A percentile compares a stretch with the other conserved stretches of the same genome.
Conservation (phyloP, 2,113 vertebrate species). For the Ctenomys sociabilis region DNA sequence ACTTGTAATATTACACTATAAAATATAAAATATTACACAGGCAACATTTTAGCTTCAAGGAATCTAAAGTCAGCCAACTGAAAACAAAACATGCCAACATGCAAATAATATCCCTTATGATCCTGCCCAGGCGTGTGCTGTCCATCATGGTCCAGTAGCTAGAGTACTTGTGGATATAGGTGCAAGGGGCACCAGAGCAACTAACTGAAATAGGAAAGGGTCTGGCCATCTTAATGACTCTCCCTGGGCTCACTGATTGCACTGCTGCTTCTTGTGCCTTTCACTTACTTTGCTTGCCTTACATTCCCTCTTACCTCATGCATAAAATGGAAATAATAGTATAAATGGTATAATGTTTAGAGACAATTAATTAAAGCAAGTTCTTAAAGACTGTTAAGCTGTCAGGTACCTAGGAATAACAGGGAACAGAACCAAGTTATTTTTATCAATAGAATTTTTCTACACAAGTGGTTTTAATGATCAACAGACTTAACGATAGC, state of each 20-base stretch:
- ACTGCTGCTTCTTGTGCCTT: not conserved
- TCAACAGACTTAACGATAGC: not conserved
- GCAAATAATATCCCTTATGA: not conserved
- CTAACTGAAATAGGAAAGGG: not conserved
- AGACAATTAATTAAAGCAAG: not conserved
- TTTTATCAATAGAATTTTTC: not conserved
- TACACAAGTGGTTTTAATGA: not conserved
- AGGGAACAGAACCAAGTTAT: not conserved
- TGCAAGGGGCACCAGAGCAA: fast-evolving
- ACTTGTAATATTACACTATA: not conserved
- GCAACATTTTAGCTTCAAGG: not conserved
- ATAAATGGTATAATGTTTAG: not conserved
- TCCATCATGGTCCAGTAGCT: not conserved
- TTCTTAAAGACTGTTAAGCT: not conserved
- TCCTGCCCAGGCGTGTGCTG: not conserved
- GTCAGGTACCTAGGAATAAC: not conserved
- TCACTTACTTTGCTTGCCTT: not conserved
- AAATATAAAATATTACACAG: not conserved
- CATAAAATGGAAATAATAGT: not conserved
- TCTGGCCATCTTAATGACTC: fast-evolving
- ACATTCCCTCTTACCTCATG: not conserved
- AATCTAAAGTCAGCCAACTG: not conserved
- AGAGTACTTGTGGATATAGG: fast-evolving
- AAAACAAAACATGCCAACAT: not conserved
- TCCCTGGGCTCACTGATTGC: not conserved